Conservation (phyloP, 2,888 invertebrate species). For the Steinernema hermaphroditum region DNA sequence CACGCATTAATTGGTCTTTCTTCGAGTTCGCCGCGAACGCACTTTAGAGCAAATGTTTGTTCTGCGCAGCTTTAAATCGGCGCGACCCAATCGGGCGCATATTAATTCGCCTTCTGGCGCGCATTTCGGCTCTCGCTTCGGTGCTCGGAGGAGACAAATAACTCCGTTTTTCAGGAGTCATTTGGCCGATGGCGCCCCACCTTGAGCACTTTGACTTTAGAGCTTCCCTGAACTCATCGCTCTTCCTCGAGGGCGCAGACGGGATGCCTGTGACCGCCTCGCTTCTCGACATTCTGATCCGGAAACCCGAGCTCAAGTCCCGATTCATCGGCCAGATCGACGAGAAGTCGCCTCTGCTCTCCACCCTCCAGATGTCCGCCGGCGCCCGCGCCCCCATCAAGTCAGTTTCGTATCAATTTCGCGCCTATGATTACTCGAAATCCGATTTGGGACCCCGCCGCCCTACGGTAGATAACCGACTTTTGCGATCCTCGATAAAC, state of each 20-base stretch:
- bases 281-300: conserved; percentile 17
- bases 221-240: not conserved
- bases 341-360: not conserved
- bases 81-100: conserved; percentile 13
- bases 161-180: conserved; percentile 25
- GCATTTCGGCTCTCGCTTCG: not conserved
- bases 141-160: not conserved
- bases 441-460: not conserved
- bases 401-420: not conserved
- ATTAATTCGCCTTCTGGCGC: conserved; percentile 13
- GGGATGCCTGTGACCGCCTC: not conserved
- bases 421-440: not conserved
- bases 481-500: conserved; percentile 1
- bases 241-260: not conserved
- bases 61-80: not conserved
- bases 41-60: not conserved
- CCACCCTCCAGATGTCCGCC: conserved; percentile 19
- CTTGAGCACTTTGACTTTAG: conserved; percentile 9
- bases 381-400: conserved; percentile 14
- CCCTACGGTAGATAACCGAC: conserved; percentile 15
- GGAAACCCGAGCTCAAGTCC: conserved; percentile 26
- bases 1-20: not conserved
- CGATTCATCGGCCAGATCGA: conserved; percentile 8
- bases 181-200: conserved; percentile 22
- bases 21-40: not conserved